A percentile compares a stretch with the other conserved stretches of the same genome.
Conservation (phyloP, 2,797 vertebrate species). For the Acomys russatus region DNA sequence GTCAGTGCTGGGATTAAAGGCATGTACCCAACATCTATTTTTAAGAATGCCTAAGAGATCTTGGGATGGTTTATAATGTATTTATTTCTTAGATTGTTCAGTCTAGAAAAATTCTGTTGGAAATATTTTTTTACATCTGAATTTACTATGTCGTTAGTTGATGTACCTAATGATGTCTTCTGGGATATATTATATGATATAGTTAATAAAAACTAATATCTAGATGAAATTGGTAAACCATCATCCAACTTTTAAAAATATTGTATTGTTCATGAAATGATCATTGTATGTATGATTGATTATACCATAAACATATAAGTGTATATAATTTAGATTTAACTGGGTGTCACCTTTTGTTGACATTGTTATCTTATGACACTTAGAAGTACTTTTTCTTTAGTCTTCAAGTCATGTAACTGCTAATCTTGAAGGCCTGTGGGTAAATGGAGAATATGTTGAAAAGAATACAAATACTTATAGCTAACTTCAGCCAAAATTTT, state of each 20-base stretch:
- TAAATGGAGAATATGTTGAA: accelerated
- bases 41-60: neutral
- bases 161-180: neutral
- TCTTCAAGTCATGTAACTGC: neutral
- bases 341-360: neutral
- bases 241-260: neutral
- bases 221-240: neutral
- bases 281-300: neutral
- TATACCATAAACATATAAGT: neutral
- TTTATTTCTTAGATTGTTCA: constrained; percentile 9
- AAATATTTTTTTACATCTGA: neutral
- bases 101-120: neutral
- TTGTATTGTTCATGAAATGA: neutral
- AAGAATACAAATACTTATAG: neutral
- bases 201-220: neutral
- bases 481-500: neutral
- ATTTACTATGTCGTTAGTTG: neutral
- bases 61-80: neutral
- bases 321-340: neutral
- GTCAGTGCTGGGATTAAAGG: neutral
- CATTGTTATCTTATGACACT: neutral
- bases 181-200: neutral
- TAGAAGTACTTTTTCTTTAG: neutral
- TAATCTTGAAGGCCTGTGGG: neutral
- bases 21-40: neutral